phyloP scores from a whole-genome alignment of 2,888 invertebrate genomes.

The Oegoconia quadripuncta region DNA sequence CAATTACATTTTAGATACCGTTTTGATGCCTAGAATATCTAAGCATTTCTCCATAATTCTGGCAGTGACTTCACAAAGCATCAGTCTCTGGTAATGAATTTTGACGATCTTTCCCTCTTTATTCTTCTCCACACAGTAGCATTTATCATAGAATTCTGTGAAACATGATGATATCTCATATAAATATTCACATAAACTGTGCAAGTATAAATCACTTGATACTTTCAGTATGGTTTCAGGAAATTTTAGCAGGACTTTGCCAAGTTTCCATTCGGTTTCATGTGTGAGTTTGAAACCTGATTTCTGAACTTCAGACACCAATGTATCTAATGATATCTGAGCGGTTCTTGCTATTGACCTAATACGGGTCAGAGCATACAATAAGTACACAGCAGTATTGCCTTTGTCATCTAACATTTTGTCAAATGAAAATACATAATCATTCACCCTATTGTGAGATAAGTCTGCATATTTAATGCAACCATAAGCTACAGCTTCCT shows the following conservation, averaged over 20 bases:
- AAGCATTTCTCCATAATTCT: conserved; percentile 92
- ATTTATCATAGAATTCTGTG: conserved; percentile 98
- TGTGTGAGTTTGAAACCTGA: conserved; percentile 86
- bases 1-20: conserved; percentile 94
- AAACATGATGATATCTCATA: conserved; percentile 96
- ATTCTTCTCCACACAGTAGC: conserved; percentile 98
- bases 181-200: conserved; percentile 95
- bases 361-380: conserved; percentile 97
- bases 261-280: conserved; percentile 96
- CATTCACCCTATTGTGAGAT: conserved; percentile 93
- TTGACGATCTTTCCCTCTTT: conserved; percentile 87
- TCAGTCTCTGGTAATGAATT: conserved; percentile 91
- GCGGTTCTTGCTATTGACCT: conserved; percentile 92
- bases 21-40: conserved; percentile 92
- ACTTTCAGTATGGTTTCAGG: conserved; percentile 92
- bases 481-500: conserved; percentile 96
- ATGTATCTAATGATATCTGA: conserved; percentile 80
- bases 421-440: conserved; percentile 99
- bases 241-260: conserved; percentile 90
- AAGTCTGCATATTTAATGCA: conserved; percentile 99
- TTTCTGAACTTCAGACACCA: conserved; percentile 80
- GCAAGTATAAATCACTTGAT: conserved; percentile 88
- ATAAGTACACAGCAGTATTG: conserved; percentile 98
- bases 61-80: conserved; percentile 96
- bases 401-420: conserved; percentile 99